phyloP scores from a whole-genome alignment of 2,888 invertebrate genomes.

The Acanthosepion lycidas region DNA sequence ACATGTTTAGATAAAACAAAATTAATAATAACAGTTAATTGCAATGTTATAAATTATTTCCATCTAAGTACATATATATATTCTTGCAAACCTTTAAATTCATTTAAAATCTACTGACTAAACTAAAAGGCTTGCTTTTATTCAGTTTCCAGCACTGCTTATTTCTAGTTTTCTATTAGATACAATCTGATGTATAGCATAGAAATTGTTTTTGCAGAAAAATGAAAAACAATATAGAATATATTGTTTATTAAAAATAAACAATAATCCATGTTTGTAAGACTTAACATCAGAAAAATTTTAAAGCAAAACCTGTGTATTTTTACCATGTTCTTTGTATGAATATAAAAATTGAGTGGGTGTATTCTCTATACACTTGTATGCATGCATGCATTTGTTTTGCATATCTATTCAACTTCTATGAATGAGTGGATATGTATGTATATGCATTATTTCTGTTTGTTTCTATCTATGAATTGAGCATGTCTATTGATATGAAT shows the following conservation, averaged over 20 bases:
- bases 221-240: not conserved
- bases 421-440: not conserved
- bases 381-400: not conserved
- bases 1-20: no score
- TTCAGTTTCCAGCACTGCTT: no score
- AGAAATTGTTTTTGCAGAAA: not conserved
- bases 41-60: no score
- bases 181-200: no score
- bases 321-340: not conserved
- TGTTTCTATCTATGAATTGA: not conserved
- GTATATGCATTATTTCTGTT: not conserved
- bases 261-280: not conserved
- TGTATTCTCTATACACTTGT: not conserved
- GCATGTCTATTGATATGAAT: not conserved
- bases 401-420: not conserved
- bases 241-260: not conserved
- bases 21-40: no score
- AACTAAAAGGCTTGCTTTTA: no score
- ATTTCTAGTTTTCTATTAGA: no score
- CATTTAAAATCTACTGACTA: no score
- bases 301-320: not conserved
- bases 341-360: slow-evolving; percentile 11
- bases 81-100: no score
- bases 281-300: not conserved
- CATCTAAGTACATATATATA: no score